These are phyloP conservation scores for Psephotus haematonotus DNA, from an alignment of 2,113 vertebrate species.

Conservation along the genomic window DNA sequence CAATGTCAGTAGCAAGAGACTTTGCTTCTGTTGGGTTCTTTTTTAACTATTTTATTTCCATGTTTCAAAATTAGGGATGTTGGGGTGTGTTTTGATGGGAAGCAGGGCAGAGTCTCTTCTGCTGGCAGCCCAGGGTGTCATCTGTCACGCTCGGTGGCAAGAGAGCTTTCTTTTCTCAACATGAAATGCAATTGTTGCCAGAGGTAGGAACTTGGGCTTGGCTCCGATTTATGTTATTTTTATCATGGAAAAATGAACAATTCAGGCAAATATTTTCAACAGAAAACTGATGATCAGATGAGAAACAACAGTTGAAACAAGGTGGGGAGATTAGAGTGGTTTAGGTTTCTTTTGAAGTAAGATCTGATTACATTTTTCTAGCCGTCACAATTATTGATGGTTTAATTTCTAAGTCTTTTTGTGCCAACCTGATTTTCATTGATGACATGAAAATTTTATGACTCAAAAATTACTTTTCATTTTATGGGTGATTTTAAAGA, in stretches of 20 bases:
- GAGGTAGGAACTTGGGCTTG: background rate
- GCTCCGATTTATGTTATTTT: constrained; percentile 4
- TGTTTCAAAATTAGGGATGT: background rate
- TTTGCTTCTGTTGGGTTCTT: background rate
- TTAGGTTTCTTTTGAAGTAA: constrained; percentile 9
- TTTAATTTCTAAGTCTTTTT: constrained; percentile 48
- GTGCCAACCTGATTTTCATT: constrained; percentile 26
- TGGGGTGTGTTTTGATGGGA: background rate
- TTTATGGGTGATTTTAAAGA: constrained; percentile 28
- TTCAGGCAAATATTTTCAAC: background rate
- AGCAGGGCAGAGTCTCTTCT: background rate
- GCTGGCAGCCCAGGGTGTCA: background rate
- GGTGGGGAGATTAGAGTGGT: background rate
- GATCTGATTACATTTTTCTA: background rate
- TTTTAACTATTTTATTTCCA: background rate
- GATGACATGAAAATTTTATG: background rate
- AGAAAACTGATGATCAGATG: background rate
- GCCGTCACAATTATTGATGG: constrained; percentile 19
- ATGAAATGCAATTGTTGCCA: constrained; percentile 6
- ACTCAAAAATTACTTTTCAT: constrained; percentile 10
- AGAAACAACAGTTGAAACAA: background rate
- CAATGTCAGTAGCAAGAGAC: background rate
- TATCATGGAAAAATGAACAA: constrained; percentile 24
- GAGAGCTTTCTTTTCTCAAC: background rate
- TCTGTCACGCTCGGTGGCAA: background rate